Evolutionary conservation across 2,797 vertebrate genomes (phyloP).

Genomic region (Zenarchopterus dispar): DNA sequence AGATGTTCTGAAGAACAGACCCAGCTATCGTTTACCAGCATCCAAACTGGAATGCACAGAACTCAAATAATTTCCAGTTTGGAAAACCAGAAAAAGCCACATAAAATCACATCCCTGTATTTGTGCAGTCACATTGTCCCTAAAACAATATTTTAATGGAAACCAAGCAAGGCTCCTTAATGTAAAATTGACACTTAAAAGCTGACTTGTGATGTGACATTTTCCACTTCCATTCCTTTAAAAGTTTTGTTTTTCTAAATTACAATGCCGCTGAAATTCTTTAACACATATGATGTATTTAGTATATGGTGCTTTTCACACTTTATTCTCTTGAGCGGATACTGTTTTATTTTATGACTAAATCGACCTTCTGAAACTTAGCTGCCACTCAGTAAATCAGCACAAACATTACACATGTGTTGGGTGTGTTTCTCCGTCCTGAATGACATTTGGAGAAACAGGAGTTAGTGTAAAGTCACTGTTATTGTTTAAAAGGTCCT

Average conservation of each 20-base stretch:
- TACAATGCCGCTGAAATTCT: constrained; percentile 8
- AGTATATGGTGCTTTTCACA: not conserved
- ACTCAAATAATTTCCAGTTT: constrained; percentile 50
- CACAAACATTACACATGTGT: constrained; percentile 30
- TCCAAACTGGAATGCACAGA: constrained; percentile 50
- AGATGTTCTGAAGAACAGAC: constrained; percentile 1
- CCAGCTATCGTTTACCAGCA: constrained; percentile 35
- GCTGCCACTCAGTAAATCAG: not conserved
- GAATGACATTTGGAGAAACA: constrained; percentile 17
- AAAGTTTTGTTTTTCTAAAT: not conserved
- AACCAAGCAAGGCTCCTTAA: constrained; percentile 38
- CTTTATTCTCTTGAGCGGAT: constrained; percentile 4
- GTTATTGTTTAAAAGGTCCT: constrained; percentile 21
- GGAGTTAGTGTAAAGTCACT: not conserved
- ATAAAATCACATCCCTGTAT: constrained; percentile 39
- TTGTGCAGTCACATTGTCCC: constrained; percentile 51
- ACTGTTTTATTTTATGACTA: constrained; percentile 14
- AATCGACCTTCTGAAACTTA: constrained; percentile 17
- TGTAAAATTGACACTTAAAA: constrained; percentile 38
- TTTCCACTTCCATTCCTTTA: constrained; percentile 41
- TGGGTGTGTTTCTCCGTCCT: constrained; percentile 21
- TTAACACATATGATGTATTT: not conserved
- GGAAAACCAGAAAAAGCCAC: constrained; percentile 46
- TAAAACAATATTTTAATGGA: constrained; percentile 65
- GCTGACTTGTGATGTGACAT: constrained; percentile 36